A percentile compares a stretch with the other conserved stretches of the same genome.
Conservation (phyloP, 2,888 invertebrate species). For the Amphipoea oculea region DNA sequence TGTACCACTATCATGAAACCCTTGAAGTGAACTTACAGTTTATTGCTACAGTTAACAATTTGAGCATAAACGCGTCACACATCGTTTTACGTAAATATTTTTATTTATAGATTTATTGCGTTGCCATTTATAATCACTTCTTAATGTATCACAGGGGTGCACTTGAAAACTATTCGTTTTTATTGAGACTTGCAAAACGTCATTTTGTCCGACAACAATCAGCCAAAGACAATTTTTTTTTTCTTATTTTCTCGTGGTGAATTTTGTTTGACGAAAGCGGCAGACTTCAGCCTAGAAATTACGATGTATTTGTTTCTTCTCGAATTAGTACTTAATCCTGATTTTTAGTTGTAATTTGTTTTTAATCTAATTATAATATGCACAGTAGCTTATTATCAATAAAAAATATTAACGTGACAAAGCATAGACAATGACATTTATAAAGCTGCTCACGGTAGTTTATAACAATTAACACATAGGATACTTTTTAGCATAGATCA, state of each 20-base stretch:
- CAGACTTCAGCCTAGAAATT: slow-evolving; percentile 10
- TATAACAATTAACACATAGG: too few relatives aligned
- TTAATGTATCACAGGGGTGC: slow-evolving; percentile 56
- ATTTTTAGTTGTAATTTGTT: too few relatives aligned
- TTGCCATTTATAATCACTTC: slow-evolving; percentile 60
- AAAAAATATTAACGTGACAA: neutral
- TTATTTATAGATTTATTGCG: slow-evolving; percentile 67
- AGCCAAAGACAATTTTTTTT: slow-evolving; percentile 62
- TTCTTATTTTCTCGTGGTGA: neutral
- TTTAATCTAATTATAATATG: too few relatives aligned
- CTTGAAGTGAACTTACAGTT: slow-evolving; percentile 81
- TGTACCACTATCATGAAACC: slow-evolving; percentile 79
- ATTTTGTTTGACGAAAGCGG: slow-evolving; percentile 4
- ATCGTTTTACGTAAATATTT: slow-evolving; percentile 68
- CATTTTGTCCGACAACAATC: slow-evolving; percentile 73
- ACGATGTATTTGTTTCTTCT: neutral
- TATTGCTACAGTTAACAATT: slow-evolving; percentile 73
- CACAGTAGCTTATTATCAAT: neutral
- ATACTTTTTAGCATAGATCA: too few relatives aligned
- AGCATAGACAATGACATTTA: slow-evolving; percentile 19
- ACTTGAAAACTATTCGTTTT: slow-evolving; percentile 68
- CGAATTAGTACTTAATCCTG: neutral
- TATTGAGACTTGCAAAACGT: slow-evolving; percentile 73
- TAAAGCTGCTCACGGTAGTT: slow-evolving; percentile 3
- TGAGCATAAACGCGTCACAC: slow-evolving; percentile 67